Percentiles rank a stretch among this genome's conserved stretches.
phyloP scores from a whole-genome alignment of 1,140 invertebrate genomes.

The Helicoverpa armigera region DNA sequence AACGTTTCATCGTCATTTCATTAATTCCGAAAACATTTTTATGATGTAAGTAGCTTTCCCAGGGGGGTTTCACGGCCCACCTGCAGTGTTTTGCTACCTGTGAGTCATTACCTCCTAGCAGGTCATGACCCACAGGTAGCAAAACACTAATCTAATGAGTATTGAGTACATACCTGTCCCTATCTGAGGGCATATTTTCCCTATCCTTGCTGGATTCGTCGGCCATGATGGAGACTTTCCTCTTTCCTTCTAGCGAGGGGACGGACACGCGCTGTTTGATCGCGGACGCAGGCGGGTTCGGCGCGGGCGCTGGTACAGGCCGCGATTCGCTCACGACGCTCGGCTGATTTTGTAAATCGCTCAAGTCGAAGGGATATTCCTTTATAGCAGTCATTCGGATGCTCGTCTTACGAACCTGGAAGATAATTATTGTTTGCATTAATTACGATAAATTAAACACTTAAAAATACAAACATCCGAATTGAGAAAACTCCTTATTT shows the following conservation, averaged over 20 bases:
- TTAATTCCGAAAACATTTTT: too few species aligned
- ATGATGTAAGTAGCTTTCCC: too few species aligned
- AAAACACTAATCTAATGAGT: too few species aligned
- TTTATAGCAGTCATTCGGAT: slow-evolving; percentile 85
- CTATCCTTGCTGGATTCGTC: slow-evolving; percentile 79
- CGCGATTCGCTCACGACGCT: slow-evolving; percentile 46
- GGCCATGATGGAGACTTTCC: slow-evolving; percentile 83
- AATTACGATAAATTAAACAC: background rate
- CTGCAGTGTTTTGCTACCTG: too few species aligned
- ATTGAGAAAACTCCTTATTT: too few species aligned
- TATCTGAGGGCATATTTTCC: slow-evolving; percentile 77
- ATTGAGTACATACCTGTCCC: slow-evolving; percentile 65
- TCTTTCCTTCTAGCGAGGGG: slow-evolving; percentile 68
- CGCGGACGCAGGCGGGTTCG: slow-evolving; percentile 40
- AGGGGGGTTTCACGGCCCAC: too few species aligned
- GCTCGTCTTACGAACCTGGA: slow-evolving; percentile 83
- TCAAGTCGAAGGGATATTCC: slow-evolving; percentile 85
- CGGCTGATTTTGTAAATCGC: slow-evolving; percentile 77
- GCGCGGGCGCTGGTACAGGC: slow-evolving; percentile 49
- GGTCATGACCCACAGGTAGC: too few species aligned
- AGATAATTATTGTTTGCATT: slow-evolving; percentile 36
- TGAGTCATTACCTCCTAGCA: too few species aligned
- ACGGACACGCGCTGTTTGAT: slow-evolving; percentile 20
- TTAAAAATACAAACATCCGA: background rate
- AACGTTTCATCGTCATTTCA: too few species aligned